Base-by-base conservation (phyloP, 2,797 vertebrate genomes). In the Threskiornis aethiopicus region DNA sequence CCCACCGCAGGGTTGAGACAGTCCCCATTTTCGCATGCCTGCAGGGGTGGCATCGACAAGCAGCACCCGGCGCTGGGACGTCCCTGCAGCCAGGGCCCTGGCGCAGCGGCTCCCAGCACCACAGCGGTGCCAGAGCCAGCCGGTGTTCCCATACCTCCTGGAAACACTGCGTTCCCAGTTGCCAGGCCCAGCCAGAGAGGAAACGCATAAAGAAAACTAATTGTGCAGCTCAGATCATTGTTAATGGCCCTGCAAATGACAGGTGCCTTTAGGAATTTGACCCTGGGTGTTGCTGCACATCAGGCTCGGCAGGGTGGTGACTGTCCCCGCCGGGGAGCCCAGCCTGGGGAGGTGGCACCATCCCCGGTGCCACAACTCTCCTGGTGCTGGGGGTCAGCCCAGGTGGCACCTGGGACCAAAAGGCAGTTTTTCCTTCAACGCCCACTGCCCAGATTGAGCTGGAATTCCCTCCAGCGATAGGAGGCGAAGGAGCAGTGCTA, bases 51-150 rank as follows among this genome's bases (percentile, higher is more conserved):
- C 52, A 55, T 5, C 4, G 1, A 47, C 21, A 6, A 17, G 42
- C 37, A 37, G 72, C 42, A 10, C 33, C 10, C 0, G 0, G 15
- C 0, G 1, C n/a, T 10, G 24, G 55, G 41, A 29, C 6, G 0
- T 21, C n/a, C 21, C 61, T 9, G 0, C 18, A n/a, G n/a, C 19
- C 51, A 9, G 42, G 24, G 11, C 39, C 37, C 37, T 0, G 8
- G 31, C 11, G 11, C 3, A 1, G 11, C 2, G 3, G 25, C 42
- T n/a, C 16, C n/a, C 33, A 39, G 16, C 37, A 33, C 31, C 1
- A 2, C 39, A 1, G 8, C 55, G 9, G 20, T 7, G 31, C 46
- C 4, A 3, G n/a, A 67, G 75, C 35, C 7, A 3, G n/a, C 0
- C 4, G 0, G 8, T 6, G 25, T 35, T 65, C 35, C 84, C 49